Percentiles rank a stretch among this genome's conserved stretches.
phyloP scores from a whole-genome alignment of 1,140 invertebrate genomes.

The Agrypnia vestita region DNA sequence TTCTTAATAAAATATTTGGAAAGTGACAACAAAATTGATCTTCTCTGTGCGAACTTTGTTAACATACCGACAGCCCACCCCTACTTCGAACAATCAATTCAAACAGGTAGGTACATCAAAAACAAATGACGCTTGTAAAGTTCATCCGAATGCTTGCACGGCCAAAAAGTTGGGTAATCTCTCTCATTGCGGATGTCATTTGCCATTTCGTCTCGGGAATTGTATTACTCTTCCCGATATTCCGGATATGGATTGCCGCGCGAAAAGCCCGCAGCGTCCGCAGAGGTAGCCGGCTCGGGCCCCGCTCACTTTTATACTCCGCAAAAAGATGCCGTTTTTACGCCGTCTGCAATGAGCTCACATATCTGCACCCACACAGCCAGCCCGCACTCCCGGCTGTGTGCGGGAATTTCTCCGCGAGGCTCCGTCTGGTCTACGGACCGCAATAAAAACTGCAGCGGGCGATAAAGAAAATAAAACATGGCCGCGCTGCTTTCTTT shows the following conservation, averaged over 20 bases:
- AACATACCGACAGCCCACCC: too few relatives aligned
- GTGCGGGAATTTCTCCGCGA: constrained; percentile 48
- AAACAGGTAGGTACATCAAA: too few relatives aligned
- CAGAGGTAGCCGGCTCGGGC: neutral
- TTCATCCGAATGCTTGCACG: too few relatives aligned
- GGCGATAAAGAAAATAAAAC: constrained; percentile 61
- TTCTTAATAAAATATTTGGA: too few relatives aligned
- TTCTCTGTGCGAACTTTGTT: too few relatives aligned
- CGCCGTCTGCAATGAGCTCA: constrained; percentile 46
- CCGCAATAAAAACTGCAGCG: constrained; percentile 60
- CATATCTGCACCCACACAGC: constrained; percentile 20
- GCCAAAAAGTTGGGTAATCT: too few relatives aligned
- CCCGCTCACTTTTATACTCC: neutral
- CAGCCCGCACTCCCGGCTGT: neutral
- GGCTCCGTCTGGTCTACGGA: constrained; percentile 61
- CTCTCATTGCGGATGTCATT: too few relatives aligned
- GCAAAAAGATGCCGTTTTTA: constrained; percentile 59
- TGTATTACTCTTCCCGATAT: too few relatives aligned
- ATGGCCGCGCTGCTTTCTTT: constrained; percentile 59
- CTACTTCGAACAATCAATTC: too few relatives aligned
- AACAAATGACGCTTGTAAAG: too few relatives aligned
- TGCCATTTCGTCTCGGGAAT: too few relatives aligned
- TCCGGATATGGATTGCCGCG: neutral
- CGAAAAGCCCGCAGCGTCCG: constrained; percentile 7
- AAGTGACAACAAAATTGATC: too few relatives aligned